Conservation (phyloP, 1,140 invertebrate species). For the Harpegnathos saltator region DNA sequence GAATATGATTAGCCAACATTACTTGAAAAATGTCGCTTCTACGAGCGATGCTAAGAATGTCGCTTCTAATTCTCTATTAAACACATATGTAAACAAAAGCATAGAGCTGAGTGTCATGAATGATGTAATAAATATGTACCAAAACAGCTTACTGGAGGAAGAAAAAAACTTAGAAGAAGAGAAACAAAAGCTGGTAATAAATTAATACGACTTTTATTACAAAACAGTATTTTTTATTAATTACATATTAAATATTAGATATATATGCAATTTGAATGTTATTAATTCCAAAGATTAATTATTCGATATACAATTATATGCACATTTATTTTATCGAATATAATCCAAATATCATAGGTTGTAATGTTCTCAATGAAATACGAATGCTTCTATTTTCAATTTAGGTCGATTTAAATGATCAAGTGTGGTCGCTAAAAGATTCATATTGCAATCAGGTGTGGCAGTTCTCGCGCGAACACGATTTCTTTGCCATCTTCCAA, state of each 20-base stretch:
- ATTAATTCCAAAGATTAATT: too few species aligned
- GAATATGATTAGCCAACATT: not conserved
- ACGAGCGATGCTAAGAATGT: not conserved
- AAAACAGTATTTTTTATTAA: not conserved
- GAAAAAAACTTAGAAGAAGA: conserved; percentile 55
- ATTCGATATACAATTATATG: too few species aligned
- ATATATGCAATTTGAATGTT: too few species aligned
- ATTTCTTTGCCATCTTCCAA: conserved; percentile 69
- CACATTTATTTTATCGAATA: too few species aligned
- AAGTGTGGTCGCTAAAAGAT: conserved; percentile 66
- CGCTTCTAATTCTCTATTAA: conserved; percentile 8
- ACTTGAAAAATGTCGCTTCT: not conserved
- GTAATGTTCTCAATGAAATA: not conserved
- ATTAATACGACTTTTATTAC: not conserved
- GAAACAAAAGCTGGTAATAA: conserved; percentile 68
- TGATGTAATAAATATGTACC: conserved; percentile 35
- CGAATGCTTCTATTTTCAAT: conserved; percentile 34
- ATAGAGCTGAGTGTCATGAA: conserved; percentile 64
- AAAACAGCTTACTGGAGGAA: conserved; percentile 42
- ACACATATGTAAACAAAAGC: conserved; percentile 53
- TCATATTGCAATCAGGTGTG: conserved; percentile 73
- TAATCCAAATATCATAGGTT: too few species aligned
- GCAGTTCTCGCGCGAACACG: conserved; percentile 73
- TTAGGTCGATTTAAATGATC: conserved; percentile 70
- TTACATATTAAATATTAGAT: too few species aligned